These are phyloP conservation scores for Xyliphius kryptos DNA, from an alignment of 2,113 vertebrate species.

Conservation along the genomic window DNA sequence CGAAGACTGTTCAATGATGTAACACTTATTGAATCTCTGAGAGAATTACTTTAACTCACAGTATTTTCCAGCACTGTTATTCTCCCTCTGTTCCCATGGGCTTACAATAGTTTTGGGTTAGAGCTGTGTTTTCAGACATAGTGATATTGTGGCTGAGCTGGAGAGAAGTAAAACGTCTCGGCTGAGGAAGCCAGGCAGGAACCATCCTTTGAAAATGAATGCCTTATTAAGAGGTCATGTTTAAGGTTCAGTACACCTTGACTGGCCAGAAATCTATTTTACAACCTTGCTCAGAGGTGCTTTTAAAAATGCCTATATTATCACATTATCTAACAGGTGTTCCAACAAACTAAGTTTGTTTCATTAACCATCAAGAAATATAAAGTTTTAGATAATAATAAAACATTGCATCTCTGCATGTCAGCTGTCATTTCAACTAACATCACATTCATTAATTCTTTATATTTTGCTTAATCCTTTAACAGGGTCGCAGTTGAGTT, in stretches of 20 bases:
- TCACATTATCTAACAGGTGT: no score
- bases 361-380: no score
- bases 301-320: no score
- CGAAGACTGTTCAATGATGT: conserved; percentile 40
- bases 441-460: no score
- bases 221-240: conserved; percentile 32
- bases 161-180: background rate
- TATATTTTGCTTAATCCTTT: no score
- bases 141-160: conserved; percentile 24
- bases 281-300: no score
- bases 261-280: conserved; percentile 15
- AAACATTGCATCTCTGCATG: no score
- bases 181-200: conserved; percentile 10
- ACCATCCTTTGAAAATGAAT: conserved; percentile 28
- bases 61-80: conserved; percentile 16
- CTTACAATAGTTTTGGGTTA: conserved; percentile 25
- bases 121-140: conserved; percentile 27
- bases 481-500: no score
- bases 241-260: conserved; percentile 26
- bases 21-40: conserved; percentile 42
- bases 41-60: conserved; percentile 39
- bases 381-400: no score
- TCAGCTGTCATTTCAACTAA: no score
- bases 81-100: conserved; percentile 16
- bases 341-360: no score